Base-by-base conservation (phyloP, 1,140 invertebrate species). In the Drosophila navojoa region DNA sequence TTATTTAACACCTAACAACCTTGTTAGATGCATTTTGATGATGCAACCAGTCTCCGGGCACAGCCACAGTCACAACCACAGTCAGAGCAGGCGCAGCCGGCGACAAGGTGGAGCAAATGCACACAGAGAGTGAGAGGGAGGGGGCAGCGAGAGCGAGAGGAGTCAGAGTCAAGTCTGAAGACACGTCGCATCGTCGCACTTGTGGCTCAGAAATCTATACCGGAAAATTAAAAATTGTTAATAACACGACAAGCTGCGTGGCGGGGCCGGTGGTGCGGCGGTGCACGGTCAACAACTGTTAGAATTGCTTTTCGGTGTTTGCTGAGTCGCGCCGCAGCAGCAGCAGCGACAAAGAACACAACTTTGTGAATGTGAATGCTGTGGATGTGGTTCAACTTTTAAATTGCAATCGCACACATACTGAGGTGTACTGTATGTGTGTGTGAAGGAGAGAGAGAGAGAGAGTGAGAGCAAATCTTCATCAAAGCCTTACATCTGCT, bases 1-100 rank as follows among this genome's bases (percentile, higher is more conserved):
- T 90, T 90, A 90, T 90, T 90, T 90, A 90, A 90, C 86, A 90
- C 86, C 87, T 90, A 86, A 90, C 87, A 90, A 90, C 87, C 87
- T 87, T 90, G 86, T 90, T 90, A 87, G 86, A 90, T 90, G 81
- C 79, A 80, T 90, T 90, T 89, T 89, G 84, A 89, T 90, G 84
- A 90, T 89, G 84, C 79, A 68, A 74, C 66, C 66, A 72, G 66
- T 52, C 66, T 27, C 52, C 10, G 27, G 25, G 47, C 25, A 2
- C 6, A 44, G 42, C 42, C 42, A 55, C 29, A 42, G 61, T 27
- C 68, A 45, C 53, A 76, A 59, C 54, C 47, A 22, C 19, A 70
- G 27, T 40, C 60, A 45, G 38, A 38, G 35, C 35, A 54, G 49
- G 38, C 63, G 44, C 53, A 60, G 74, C 71, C 71, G 55, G 50